These are phyloP conservation scores for Zaprionus ghesquierei DNA, from an alignment of 1,140 invertebrate species.

Conservation along the genomic window DNA sequence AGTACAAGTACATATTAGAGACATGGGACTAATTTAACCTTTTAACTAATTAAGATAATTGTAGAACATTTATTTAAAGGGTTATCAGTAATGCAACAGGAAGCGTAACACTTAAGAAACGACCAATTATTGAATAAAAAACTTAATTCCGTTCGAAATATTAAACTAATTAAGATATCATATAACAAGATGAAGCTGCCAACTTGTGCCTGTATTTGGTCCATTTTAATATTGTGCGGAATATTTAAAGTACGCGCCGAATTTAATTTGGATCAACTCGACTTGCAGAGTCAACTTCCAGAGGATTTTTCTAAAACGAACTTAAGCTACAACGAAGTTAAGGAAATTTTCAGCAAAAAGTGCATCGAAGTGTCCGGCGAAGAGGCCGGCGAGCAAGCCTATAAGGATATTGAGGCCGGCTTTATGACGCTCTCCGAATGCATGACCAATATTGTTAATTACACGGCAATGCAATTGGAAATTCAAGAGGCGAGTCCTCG, in stretches of 20 bases:
- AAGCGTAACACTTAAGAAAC: constrained; percentile 1
- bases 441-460: constrained; percentile 83
- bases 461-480: constrained; percentile 84
- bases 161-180: constrained; percentile 5
- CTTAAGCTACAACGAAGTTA: constrained; percentile 38
- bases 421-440: constrained; percentile 80
- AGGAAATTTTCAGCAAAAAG: constrained; percentile 63
- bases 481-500: constrained; percentile 85
- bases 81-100: not conserved
- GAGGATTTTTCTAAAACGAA: constrained; percentile 45
- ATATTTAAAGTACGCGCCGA: constrained; percentile 25
- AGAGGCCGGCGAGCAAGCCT: constrained; percentile 55
- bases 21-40: not conserved
- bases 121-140: not conserved
- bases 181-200: constrained; percentile 28
- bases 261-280: constrained; percentile 56
- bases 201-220: constrained; percentile 5
- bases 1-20: constrained; percentile 18
- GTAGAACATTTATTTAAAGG: constrained; percentile 10
- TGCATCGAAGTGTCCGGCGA: constrained; percentile 72
- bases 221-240: constrained; percentile 15
- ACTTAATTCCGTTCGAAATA: constrained; percentile 1
- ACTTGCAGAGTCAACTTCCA: constrained; percentile 51
- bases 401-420: constrained; percentile 47
- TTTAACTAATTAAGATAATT: constrained; percentile 7